phyloP scores from a whole-genome alignment of 2,113 vertebrate genomes.

The Scortum barcoo region DNA sequence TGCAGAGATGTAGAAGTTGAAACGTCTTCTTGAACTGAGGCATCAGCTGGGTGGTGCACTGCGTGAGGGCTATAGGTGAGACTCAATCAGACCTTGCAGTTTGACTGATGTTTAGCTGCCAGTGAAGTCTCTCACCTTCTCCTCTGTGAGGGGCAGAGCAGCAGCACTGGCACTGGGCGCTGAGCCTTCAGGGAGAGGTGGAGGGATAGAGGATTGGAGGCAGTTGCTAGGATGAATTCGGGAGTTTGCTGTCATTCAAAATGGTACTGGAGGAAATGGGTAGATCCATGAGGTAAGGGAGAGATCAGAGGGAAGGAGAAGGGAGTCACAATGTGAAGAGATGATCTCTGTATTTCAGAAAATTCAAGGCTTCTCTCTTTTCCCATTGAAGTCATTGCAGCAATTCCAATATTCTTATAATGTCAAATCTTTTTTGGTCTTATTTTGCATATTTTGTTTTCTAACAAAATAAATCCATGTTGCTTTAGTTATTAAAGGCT shows the following conservation, averaged over 20 bases:
- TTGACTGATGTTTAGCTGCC: slow-evolving; percentile 66
- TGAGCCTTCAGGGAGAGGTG: slow-evolving; percentile 40
- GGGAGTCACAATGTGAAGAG: slow-evolving; percentile 3
- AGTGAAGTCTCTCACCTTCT: slow-evolving; percentile 49
- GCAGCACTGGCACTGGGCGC: slow-evolving; percentile 2
- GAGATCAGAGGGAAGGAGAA: slow-evolving; percentile 14
- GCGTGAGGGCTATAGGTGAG: slow-evolving; percentile 53
- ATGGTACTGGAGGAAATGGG: slow-evolving; percentile 27
- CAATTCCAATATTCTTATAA: slow-evolving; percentile 12
- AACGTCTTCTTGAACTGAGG: slow-evolving; percentile 40
- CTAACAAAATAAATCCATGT: slow-evolving; percentile 5
- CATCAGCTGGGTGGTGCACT: slow-evolving; percentile 52
- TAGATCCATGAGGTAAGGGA: slow-evolving; percentile 16
- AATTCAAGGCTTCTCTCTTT: slow-evolving; percentile 8
- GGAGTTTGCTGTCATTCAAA: slow-evolving; percentile 50
- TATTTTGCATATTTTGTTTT: slow-evolving; percentile 21
- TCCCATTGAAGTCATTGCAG: slow-evolving; percentile 16
- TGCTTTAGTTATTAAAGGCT: background rate
- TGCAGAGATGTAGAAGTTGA: slow-evolving; percentile 51
- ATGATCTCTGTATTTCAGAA: background rate
- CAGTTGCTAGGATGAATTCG: slow-evolving; percentile 42
- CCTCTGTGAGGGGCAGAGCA: slow-evolving; percentile 10
- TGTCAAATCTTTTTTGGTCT: slow-evolving; percentile 14
- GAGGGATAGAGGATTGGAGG: slow-evolving; percentile 26
- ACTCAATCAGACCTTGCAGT: slow-evolving; percentile 60